Base-by-base conservation (phyloP, 2,888 invertebrate species). In the Megaustenia siamemsis region DNA sequence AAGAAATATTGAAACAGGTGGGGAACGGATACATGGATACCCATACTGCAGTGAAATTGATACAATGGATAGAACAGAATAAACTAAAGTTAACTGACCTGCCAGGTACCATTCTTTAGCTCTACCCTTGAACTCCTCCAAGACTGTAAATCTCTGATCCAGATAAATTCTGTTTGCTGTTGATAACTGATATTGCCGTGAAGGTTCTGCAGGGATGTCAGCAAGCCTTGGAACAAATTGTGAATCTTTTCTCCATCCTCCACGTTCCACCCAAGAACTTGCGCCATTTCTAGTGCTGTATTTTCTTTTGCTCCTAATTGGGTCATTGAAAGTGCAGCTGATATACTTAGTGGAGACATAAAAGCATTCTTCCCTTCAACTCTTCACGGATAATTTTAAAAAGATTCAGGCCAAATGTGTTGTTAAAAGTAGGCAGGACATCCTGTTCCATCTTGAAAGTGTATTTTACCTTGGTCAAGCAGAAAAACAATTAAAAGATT, bases 281-380 rank as follows among this genome's bases (percentile, higher is more conserved):
- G 28, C 10, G 85, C 84, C 90, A 94, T 91, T 86, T 94, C 91
- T 66, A 86, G 77, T 32, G 89, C 89, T 12, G 95, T 94, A 38
- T 92, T 88, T 5, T 91, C 92, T 71, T 88, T 89, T 21, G 94
- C 93, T 21, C 94, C 95, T 12, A 92, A 88, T 53, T 92, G 92
- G 28, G 93, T 91, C 93, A 94, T 94, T 53, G 93, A 91, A 85
- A 95, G 88, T n/a, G 94, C 94, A 28, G 92, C 90, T 56, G 92
- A 91, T 53, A 94, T 92, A 84, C 94, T 94, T 85, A 93, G 90
- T 0, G 94, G 94, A 0, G 94, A 94, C 83, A 94, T 88, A 84
- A 94, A 93, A 15, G 93, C 38, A 83, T 92, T 91, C 32, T 87
- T 40, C 69, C 76, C 28, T 75, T 76, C 28, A 18, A 43, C 3